These are phyloP conservation scores for Periplaneta americana DNA, from an alignment of 1,140 invertebrate species.

Conservation along the genomic window DNA sequence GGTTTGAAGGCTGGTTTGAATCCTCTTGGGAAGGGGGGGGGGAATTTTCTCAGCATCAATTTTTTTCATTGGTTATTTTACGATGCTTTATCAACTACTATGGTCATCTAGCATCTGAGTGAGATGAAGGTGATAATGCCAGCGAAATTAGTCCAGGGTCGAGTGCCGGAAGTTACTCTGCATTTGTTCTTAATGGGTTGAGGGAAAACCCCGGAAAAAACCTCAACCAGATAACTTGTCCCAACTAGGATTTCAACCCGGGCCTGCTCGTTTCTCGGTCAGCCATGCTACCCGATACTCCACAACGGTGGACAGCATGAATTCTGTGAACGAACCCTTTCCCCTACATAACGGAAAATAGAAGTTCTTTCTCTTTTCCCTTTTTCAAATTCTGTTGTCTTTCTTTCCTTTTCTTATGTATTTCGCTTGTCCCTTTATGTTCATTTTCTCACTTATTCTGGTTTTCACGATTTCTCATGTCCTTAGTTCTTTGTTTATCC, in stretches of 20 bases:
- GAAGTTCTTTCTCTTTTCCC: neutral
- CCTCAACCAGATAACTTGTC: too few relatives aligned
- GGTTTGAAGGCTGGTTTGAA: neutral
- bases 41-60: neutral
- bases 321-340: neutral
- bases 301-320: neutral
- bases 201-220: too few relatives aligned
- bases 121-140: too few relatives aligned
- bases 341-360: too few relatives aligned
- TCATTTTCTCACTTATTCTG: neutral
- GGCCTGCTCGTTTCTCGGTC: neutral
- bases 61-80: too few relatives aligned
- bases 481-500: neutral
- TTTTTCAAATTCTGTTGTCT: neutral
- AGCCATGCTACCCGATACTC: neutral
- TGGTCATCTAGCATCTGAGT: too few relatives aligned
- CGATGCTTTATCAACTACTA: too few relatives aligned
- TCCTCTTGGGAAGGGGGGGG: neutral
- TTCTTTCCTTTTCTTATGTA: neutral
- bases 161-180: too few relatives aligned
- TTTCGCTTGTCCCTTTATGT: neutral
- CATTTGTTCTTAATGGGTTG: too few relatives aligned
- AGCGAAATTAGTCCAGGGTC: too few relatives aligned
- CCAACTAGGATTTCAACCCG: too few relatives aligned
- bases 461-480: neutral